Evolutionary conservation across 92 coral and sea anemone genomes (phyloP).

Genomic region (Porites evermanni): DNA sequence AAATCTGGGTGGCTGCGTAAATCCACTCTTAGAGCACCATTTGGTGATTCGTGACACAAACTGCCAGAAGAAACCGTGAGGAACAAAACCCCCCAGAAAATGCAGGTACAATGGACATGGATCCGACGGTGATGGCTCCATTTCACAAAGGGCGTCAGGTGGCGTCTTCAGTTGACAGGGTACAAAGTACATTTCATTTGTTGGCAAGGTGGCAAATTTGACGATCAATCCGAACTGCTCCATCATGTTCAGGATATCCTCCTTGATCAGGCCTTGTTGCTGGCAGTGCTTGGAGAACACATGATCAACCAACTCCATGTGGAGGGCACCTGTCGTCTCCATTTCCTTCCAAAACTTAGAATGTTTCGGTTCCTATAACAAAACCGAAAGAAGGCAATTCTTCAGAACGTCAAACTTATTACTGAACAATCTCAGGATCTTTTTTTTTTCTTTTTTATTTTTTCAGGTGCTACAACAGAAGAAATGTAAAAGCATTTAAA

Average conservation of each 20-base stretch:
- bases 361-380: too few relatives aligned
- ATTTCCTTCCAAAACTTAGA: not conserved
- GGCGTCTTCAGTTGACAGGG: too few relatives aligned
- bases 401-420: too few relatives aligned
- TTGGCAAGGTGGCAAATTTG: not conserved
- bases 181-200: slow-evolving; percentile 35
- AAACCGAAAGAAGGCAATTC: too few relatives aligned
- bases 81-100: too few relatives aligned
- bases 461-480: too few relatives aligned
- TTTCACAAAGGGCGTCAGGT: not conserved
- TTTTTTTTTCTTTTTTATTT: too few relatives aligned
- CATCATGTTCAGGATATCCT: slow-evolving; percentile 28
- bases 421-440: too few relatives aligned
- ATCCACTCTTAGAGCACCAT: too few relatives aligned
- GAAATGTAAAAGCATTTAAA: too few relatives aligned
- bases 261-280: not conserved
- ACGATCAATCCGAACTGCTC: slow-evolving; percentile 8
- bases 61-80: too few relatives aligned
- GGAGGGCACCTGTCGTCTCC: slow-evolving; percentile 24
- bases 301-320: slow-evolving; percentile 7
- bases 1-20: not conserved
- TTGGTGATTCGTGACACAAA: too few relatives aligned
- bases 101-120: slow-evolving; percentile 46
- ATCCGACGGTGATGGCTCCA: slow-evolving; percentile 24
- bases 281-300: slow-evolving; percentile 6